These are phyloP conservation scores for Megathymus violae DNA, from an alignment of 1,140 invertebrate species.

Conservation along the genomic window DNA sequence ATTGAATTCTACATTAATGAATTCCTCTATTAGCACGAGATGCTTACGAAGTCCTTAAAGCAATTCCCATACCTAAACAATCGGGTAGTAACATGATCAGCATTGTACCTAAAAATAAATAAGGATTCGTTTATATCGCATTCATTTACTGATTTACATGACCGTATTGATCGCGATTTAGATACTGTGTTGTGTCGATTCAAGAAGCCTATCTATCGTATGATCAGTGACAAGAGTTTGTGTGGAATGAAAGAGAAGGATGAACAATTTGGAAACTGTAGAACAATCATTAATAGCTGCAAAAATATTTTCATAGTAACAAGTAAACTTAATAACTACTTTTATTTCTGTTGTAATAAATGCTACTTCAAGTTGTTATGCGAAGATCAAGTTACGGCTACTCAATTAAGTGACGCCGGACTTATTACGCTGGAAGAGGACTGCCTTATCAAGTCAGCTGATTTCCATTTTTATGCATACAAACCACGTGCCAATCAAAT, in stretches of 20 bases:
- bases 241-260: no score
- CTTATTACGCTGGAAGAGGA: not conserved
- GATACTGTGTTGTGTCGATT: no score
- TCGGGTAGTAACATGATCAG: no score
- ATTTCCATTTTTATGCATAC: not conserved
- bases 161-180: no score
- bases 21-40: no score
- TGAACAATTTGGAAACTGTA: constrained; percentile 1
- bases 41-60: no score
- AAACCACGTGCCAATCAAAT: not conserved
- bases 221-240: not conserved
- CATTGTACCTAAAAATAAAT: no score
- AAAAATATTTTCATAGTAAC: constrained; percentile 1
- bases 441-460: constrained; percentile 4
- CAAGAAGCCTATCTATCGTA: no score
- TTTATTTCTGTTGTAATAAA: constrained; percentile 11
- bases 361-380: not conserved
- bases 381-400: constrained; percentile 11
- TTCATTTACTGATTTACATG: no score
- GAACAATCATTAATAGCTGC: not conserved
- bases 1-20: no score
- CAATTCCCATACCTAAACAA: no score
- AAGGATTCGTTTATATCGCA: no score
- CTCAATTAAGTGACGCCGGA: not conserved
- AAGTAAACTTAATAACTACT: constrained; percentile 2